Conservation (phyloP, 2,797 vertebrate genomes). For the Jordanella pulchra region DNA sequence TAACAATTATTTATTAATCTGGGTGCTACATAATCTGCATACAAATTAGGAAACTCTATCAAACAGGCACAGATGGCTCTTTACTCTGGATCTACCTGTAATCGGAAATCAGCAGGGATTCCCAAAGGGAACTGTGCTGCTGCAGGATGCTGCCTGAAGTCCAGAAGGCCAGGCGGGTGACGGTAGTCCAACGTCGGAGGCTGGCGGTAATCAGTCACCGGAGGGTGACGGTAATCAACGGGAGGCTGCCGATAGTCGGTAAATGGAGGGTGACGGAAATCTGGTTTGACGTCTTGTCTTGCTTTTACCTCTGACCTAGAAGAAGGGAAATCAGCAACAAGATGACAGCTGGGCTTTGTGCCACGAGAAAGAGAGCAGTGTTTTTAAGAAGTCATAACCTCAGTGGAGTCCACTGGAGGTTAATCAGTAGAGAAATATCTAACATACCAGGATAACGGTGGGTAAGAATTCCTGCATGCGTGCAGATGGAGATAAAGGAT, state of each 20-base stretch:
- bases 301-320: conserved; percentile 98
- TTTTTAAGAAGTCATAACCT: not conserved
- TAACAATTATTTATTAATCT: not conserved
- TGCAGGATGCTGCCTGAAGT: conserved; percentile 94
- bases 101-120: conserved; percentile 87
- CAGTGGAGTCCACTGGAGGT: not conserved
- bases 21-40: conserved; percentile 9
- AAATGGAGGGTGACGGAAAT: conserved; percentile 95
- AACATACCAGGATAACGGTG: not conserved
- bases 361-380: not conserved
- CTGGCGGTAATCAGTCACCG: conserved; percentile 91
- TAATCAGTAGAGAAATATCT: conserved; percentile 12
- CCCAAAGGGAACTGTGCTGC: conserved; percentile 87
- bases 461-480: conserved; percentile 6
- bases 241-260: conserved; percentile 97
- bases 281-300: conserved; percentile 97
- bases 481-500: conserved; percentile 26
- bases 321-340: conserved; percentile 60
- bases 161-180: conserved; percentile 91
- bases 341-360: not conserved
- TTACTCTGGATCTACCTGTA: conserved; percentile 64
- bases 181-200: conserved; percentile 94
- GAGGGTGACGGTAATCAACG: conserved; percentile 92
- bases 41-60: conserved; percentile 8
- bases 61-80: conserved; percentile 8